Conservation (phyloP, 2,888 invertebrate genomes). For the Spodoptera picta region DNA sequence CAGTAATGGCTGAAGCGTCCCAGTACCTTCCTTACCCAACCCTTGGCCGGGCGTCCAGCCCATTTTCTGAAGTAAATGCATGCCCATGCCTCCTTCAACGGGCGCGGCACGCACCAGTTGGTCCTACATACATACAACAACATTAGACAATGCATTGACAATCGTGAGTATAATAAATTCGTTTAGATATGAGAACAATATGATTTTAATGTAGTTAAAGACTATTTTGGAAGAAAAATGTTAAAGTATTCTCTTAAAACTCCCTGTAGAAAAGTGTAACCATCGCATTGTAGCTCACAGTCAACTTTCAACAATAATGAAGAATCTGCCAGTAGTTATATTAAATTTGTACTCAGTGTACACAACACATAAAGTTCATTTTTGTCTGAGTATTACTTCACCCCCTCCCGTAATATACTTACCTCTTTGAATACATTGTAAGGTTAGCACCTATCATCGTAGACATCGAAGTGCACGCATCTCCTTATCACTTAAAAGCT, state of each 20-base stretch:
- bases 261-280: too few species aligned
- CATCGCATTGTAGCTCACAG: too few species aligned
- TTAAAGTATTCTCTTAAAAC: too few species aligned
- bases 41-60: constrained; percentile 99
- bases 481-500: constrained; percentile 85
- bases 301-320: too few species aligned
- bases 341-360: constrained; percentile 20
- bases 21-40: constrained; percentile 98
- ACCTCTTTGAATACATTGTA: constrained; percentile 73
- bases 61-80: constrained; percentile 99
- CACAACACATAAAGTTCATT: constrained; percentile 24
- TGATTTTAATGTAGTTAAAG: not conserved
- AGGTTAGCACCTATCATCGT: constrained; percentile 76
- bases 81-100: constrained; percentile 98
- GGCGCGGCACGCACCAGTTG: constrained; percentile 97
- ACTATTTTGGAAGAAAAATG: constrained; percentile 1
- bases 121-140: constrained; percentile 90
- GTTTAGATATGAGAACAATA: not conserved
- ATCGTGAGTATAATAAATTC: constrained; percentile 8
- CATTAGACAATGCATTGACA: constrained; percentile 32
- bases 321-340: not conserved
- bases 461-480: constrained; percentile 75
- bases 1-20: constrained; percentile 95
- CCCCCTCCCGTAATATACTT: constrained; percentile 69
- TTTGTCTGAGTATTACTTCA: constrained; percentile 45